Evolutionary conservation across 2,113 vertebrate species (phyloP).

Genomic region (Daphoenositta chrysoptera): DNA sequence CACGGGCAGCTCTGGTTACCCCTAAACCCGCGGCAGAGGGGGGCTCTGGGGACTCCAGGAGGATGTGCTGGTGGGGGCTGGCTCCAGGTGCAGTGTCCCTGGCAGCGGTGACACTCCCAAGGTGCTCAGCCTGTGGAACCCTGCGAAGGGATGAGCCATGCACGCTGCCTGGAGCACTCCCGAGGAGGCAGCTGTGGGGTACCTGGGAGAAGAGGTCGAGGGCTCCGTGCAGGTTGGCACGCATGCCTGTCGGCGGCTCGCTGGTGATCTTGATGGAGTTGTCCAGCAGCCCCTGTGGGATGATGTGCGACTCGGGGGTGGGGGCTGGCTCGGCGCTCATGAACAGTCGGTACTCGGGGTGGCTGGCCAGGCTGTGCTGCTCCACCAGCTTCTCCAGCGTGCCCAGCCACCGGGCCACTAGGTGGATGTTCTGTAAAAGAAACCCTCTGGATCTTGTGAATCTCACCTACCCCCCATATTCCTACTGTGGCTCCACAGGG

Average conservation of each 20-base stretch:
- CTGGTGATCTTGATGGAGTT: conserved; percentile 79
- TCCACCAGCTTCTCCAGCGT: conserved; percentile 73
- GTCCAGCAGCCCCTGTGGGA: conserved; percentile 77
- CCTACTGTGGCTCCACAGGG: not conserved
- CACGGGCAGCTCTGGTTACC: not conserved
- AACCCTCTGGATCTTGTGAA: not conserved
- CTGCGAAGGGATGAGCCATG: fast-evolving
- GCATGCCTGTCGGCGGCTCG: conserved; percentile 72
- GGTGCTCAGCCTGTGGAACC: not conserved
- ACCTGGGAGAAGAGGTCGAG: conserved; percentile 78
- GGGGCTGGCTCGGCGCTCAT: conserved; percentile 72
- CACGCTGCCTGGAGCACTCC: fast-evolving
- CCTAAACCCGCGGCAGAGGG: not conserved
- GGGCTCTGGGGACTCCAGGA: not conserved
- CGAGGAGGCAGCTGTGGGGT: not conserved
- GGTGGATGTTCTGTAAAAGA: conserved; percentile 73
- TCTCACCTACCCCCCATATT: not conserved
- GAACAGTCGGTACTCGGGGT: conserved; percentile 64
- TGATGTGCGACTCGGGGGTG: conserved; percentile 65
- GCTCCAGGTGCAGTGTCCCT: fast-evolving
- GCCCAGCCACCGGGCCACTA: conserved; percentile 74
- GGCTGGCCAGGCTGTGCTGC: conserved; percentile 49
- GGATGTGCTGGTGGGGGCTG: fast-evolving
- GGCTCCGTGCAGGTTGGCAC: conserved; percentile 75
- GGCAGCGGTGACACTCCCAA: fast-evolving